A percentile compares a stretch with the other conserved stretches of the same genome.
Conservation (phyloP, 2,888 invertebrate genomes). For the Oscheius sp. region DNA sequence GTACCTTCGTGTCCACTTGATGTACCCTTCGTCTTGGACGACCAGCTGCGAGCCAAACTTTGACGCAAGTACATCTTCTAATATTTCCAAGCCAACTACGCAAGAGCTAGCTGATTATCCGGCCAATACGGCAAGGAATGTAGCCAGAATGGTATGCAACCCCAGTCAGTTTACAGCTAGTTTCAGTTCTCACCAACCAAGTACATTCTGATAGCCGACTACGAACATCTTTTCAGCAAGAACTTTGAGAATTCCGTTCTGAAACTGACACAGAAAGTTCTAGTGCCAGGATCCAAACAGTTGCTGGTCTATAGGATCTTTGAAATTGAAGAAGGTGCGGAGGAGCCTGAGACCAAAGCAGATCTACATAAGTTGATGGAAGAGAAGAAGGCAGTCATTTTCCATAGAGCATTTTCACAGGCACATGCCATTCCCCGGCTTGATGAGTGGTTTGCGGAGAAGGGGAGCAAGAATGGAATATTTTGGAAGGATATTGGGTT, state of each 20-base stretch:
- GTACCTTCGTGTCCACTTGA: conserved; percentile 33
- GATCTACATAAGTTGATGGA: conserved; percentile 27
- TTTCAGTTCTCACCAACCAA: conserved; percentile 38
- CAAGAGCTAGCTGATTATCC: conserved; percentile 34
- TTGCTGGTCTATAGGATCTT: conserved; percentile 41
- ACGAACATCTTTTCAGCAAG: conserved; percentile 37
- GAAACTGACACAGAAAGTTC: conserved; percentile 8
- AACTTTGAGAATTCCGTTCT: conserved; percentile 35
- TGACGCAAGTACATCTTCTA: background rate
- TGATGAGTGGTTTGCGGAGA: conserved; percentile 16
- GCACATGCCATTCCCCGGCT: conserved; percentile 25
- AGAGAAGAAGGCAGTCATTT: conserved; percentile 33
- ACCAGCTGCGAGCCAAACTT: background rate
- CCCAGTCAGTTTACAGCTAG: background rate
- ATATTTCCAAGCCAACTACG: background rate
- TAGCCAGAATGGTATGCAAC: conserved; percentile 36
- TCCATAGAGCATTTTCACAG: conserved; percentile 31
- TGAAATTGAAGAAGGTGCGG: conserved; percentile 28
- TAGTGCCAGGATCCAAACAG: background rate
- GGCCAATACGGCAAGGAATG: conserved; percentile 38
- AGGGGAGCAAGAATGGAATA: background rate
- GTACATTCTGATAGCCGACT: conserved; percentile 39
- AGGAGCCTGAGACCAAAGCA: conserved; percentile 22
- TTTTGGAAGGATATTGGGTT: too few species aligned
- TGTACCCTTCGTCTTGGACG: conserved; percentile 5